These are phyloP conservation scores for Symphodus melops DNA, from an alignment of 2,113 vertebrate genomes.

Conservation along the genomic window DNA sequence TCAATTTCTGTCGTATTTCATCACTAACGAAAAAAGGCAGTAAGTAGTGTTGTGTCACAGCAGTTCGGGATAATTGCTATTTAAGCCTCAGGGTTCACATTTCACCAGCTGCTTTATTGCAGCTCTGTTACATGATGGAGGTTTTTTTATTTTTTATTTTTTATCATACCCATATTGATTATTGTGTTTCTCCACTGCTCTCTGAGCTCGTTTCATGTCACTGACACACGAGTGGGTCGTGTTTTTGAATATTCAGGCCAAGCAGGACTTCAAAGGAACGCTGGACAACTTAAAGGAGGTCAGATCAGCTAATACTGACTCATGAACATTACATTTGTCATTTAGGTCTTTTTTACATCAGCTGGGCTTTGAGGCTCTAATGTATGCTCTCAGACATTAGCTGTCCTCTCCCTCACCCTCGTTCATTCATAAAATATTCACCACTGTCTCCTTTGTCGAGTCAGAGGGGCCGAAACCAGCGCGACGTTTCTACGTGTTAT, in stretches of 20 bases:
- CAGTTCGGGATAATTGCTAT: constrained; percentile 61
- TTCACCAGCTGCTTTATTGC: constrained; percentile 54
- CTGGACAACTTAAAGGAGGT: constrained; percentile 28
- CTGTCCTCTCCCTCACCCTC: constrained; percentile 60
- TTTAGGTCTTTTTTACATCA: constrained; percentile 6
- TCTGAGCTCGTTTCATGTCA: constrained; percentile 33
- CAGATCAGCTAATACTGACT: constrained; percentile 34
- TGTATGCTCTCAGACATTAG: constrained; percentile 35
- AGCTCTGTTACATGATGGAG: constrained; percentile 29
- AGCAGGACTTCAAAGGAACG: neutral
- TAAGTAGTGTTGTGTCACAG: constrained; percentile 54
- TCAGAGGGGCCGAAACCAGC: neutral
- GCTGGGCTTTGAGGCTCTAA: neutral
- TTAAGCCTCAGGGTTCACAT: constrained; percentile 52
- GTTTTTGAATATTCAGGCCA: constrained; percentile 47
- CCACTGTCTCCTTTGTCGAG: constrained; percentile 15
- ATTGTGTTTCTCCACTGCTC: constrained; percentile 18
- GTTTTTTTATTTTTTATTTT: constrained; percentile 8
- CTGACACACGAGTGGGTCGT: neutral
- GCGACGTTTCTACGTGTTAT: constrained; percentile 14
- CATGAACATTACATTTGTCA: constrained; percentile 18
- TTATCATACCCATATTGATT: constrained; percentile 52
- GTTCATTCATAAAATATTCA: constrained; percentile 65
- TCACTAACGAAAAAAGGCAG: neutral
- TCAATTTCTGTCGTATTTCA: constrained; percentile 29